Percentiles rank a stretch among this genome's conserved stretches.
Conservation (phyloP, 2,888 invertebrate genomes). For the Phalera bucephala region DNA sequence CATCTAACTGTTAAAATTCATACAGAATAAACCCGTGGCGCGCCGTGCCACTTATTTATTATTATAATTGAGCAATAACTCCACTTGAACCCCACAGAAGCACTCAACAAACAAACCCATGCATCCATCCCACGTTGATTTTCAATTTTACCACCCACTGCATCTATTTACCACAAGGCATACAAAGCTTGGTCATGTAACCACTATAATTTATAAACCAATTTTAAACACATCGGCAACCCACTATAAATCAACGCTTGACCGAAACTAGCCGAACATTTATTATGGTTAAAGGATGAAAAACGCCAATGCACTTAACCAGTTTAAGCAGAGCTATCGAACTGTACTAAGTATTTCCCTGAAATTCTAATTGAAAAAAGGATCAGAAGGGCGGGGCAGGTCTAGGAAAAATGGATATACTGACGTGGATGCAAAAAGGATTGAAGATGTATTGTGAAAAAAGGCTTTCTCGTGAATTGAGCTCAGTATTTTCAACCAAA, state of each 20-base stretch:
- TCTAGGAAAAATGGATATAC: slow-evolving; percentile 1
- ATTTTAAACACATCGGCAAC: slow-evolving; percentile 43
- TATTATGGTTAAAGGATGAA: slow-evolving; percentile 56
- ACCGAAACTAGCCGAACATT: slow-evolving; percentile 55
- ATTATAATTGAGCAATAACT: no score
- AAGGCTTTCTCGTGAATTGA: slow-evolving; percentile 14
- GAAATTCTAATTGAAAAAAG: background rate
- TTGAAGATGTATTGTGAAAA: slow-evolving; percentile 1
- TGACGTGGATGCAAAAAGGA: background rate
- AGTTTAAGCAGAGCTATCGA: slow-evolving; percentile 20
- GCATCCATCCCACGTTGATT: no score
- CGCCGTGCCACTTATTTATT: no score
- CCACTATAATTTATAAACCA: slow-evolving; percentile 42
- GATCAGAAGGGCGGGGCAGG: background rate
- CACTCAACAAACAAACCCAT: no score
- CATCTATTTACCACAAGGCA: slow-evolving; percentile 8
- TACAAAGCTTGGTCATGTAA: slow-evolving; percentile 12
- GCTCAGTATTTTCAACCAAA: slow-evolving; percentile 7
- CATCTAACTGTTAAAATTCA: no score
- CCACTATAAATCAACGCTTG: slow-evolving; percentile 58
- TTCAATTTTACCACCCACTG: slow-evolving; percentile 11
- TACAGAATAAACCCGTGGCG: no score
- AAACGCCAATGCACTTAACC: slow-evolving; percentile 40
- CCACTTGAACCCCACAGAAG: no score
- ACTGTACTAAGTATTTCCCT: slow-evolving; percentile 4